Evolutionary conservation across 2,797 vertebrate genomes (phyloP), one percentile per base, ranked within the genome.

Genomic region (Mergus octosetaceus): DNA sequence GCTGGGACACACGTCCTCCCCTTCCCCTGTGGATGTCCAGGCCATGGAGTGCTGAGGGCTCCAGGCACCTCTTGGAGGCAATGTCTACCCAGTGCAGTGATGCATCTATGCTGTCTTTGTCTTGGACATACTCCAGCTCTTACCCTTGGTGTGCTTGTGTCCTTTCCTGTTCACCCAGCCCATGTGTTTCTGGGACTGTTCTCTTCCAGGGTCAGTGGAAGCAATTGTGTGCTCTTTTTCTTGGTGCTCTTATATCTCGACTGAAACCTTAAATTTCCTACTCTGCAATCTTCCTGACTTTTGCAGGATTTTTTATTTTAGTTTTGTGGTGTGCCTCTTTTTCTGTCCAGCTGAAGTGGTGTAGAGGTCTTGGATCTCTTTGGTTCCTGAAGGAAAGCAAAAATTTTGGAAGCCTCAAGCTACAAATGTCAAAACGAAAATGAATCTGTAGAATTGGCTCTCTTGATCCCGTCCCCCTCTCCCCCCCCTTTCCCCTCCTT

Each of bases 21-120:
- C 18, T 54, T 69, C 13, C 10, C 25, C 38, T 71, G 53, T 25
- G 11, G 11, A 12, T 64, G 21, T 20, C 18, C 0, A 2, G 12
- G 17, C 24, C 45, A 7, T 11, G 10, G 32, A 54, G 12, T 5
- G 43, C 24, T 0, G 2, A 73, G 56, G 24, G 12, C 10, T 34
- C 27, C 2, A 4, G 10, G 3, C 6, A 13, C 18, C 12, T 28
- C 20, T 38, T 34, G 28, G 38, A 49, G 5, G 51, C 8, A 3
- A 0, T 3, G 17, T 49, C n/a, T 66, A 13, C 57, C 12, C n/a
- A 25, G 27, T 2, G 1, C 4, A 3, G 9, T 0, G 4, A 16
- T 1, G 1, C 0, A 0, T 18, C 25, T 68, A 53, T 25, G 22
- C 24, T 0, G 3, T 11, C 39, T 61, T 14, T 11, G 21, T 45